Percentiles rank a stretch among this genome's conserved stretches.
Evolutionary conservation across 2,113 vertebrate genomes (phyloP).

Genomic region (Azemiops feae): DNA sequence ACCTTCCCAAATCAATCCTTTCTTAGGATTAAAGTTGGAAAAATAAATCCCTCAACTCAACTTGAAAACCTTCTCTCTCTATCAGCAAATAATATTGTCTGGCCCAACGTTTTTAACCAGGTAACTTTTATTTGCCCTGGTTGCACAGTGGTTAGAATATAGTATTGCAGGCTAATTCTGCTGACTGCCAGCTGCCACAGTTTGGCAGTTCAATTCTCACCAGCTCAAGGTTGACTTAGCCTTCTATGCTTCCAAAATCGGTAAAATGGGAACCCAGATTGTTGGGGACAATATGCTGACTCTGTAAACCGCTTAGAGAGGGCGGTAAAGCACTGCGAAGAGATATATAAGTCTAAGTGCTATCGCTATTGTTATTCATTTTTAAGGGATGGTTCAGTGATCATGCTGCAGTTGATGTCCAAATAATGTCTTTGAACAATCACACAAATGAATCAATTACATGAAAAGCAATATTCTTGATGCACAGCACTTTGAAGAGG

Average conservation of each 20-base stretch:
- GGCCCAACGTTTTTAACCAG: neutral
- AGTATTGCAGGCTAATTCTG: no score
- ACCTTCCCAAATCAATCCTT: neutral
- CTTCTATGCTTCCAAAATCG: no score
- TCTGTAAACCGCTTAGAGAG: no score
- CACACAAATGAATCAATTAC: neutral
- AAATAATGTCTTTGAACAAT: neutral
- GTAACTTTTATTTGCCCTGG: neutral
- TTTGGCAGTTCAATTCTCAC: no score
- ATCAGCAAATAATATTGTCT: neutral
- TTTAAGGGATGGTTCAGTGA: neutral
- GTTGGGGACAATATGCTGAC: no score
- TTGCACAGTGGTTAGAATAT: no score
- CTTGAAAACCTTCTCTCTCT: neutral
- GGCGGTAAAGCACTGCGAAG: no score
- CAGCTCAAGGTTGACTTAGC: no score
- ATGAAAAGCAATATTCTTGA: neutral
- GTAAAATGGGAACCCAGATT: no score
- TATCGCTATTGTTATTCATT: neutral
- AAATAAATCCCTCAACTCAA: neutral
- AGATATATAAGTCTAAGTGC: no score
- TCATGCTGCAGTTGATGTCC: neutral
- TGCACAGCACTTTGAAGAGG: neutral
- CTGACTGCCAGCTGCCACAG: no score
- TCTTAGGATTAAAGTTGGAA: neutral